Evolutionary conservation across 2,113 vertebrate species (phyloP).

Genomic region (Oophaga pumilio): DNA sequence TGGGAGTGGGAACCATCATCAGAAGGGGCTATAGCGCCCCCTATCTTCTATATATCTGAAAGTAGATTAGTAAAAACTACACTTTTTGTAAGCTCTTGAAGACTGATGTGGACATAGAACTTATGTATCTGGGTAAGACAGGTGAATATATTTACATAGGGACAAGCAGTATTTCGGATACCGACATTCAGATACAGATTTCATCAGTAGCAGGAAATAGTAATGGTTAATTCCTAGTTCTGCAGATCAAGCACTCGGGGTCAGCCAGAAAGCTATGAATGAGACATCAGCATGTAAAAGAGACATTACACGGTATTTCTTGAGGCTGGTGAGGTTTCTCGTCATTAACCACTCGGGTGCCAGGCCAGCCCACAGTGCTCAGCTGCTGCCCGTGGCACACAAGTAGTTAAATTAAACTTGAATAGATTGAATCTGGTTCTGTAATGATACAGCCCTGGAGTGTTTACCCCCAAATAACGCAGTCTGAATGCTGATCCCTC

Average conservation of each 20-base stretch:
- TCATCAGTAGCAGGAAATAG: neutral
- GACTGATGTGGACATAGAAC: too few species aligned
- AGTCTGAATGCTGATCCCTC: constrained; percentile 52
- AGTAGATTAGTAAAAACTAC: too few species aligned
- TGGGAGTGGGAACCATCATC: too few species aligned
- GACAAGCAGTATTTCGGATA: neutral
- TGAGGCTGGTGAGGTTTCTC: neutral
- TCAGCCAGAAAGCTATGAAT: neutral
- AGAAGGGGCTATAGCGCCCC: too few species aligned
- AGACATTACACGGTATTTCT: too few species aligned
- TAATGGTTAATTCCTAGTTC: neutral
- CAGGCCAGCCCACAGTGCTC: neutral
- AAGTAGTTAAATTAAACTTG: constrained; percentile 22
- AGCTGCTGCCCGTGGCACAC: neutral
- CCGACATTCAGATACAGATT: neutral
- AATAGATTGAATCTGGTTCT: constrained; percentile 6
- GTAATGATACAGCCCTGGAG: constrained; percentile 21
- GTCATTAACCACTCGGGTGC: neutral
- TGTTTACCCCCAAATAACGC: constrained; percentile 52
- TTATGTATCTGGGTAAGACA: neutral
- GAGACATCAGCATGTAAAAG: neutral
- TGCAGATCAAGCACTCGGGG: neutral
- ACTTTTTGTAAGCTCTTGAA: too few species aligned
- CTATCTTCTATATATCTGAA: too few species aligned
- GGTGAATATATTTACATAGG: neutral